Percentiles rank a stretch among this genome's conserved stretches.
Conservation (phyloP, 2,113 vertebrate species). For the Peromyscus maniculatus region DNA sequence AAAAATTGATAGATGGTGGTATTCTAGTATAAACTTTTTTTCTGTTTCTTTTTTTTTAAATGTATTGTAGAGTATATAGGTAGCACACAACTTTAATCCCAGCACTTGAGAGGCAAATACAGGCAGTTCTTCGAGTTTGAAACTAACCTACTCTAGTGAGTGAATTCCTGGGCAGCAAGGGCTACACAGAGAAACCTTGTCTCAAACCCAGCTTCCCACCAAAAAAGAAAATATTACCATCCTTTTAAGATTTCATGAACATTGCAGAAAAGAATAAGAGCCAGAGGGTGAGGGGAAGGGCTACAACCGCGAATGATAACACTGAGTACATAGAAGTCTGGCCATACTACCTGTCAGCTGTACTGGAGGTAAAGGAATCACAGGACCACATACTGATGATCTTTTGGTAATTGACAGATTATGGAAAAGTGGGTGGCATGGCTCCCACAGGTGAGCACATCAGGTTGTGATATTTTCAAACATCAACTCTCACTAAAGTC, state of each 20-base stretch:
- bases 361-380: neutral
- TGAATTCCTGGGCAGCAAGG: neutral
- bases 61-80: neutral
- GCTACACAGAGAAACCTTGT: neutral
- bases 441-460: too few relatives aligned
- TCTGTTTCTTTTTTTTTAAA: neutral
- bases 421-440: too few relatives aligned
- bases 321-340: too few relatives aligned
- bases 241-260: neutral
- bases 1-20: neutral
- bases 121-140: neutral
- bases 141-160: neutral
- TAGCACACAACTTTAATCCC: neutral
- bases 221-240: too few relatives aligned
- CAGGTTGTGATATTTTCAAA: neutral
- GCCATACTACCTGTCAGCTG: too few relatives aligned
- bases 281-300: too few relatives aligned
- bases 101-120: neutral
- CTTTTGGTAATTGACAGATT: neutral
- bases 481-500: too few relatives aligned
- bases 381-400: neutral
- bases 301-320: too few relatives aligned
- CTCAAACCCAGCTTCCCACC: neutral
- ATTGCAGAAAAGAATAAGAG: neutral
- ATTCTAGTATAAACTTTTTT: neutral